phyloP scores from a whole-genome alignment of 1,140 invertebrate species.

The Grapholita molesta region DNA sequence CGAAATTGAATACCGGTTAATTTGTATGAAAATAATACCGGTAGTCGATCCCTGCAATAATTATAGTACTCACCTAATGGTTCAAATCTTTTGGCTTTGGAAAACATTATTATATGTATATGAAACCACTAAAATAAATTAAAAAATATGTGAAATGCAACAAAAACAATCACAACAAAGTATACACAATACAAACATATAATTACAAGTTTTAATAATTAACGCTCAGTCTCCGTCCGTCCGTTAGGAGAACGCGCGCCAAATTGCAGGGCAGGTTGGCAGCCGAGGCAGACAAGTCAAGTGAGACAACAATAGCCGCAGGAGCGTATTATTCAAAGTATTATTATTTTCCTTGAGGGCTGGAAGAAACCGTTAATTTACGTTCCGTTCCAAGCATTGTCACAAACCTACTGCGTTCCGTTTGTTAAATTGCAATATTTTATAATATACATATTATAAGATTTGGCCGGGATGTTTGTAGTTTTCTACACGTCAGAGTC shows the following conservation, averaged over 20 bases:
- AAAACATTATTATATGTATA: constrained; percentile 53
- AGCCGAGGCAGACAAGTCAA: too few relatives aligned
- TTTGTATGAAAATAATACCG: too few relatives aligned
- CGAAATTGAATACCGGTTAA: too few relatives aligned
- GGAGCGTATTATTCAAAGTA: too few relatives aligned
- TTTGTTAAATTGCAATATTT: too few relatives aligned
- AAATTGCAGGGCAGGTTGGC: constrained; percentile 22
- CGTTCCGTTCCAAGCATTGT: constrained; percentile 40
- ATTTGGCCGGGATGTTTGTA: too few relatives aligned
- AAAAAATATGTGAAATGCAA: background rate
- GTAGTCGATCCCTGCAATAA: too few relatives aligned
- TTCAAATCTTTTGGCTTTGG: constrained; percentile 69
- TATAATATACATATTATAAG: too few relatives aligned
- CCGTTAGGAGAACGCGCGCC: constrained; percentile 31
- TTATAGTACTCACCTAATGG: constrained; percentile 50
- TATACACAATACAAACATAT: background rate
- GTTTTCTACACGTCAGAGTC: too few relatives aligned
- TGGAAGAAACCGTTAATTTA: constrained; percentile 39
- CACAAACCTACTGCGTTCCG: too few relatives aligned
- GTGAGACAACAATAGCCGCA: too few relatives aligned
- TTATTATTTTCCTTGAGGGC: constrained; percentile 2
- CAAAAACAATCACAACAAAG: background rate
- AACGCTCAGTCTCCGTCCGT: background rate
- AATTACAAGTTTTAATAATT: too few relatives aligned
- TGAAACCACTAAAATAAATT: background rate